These are phyloP conservation scores for Crepidodera aurea DNA, from an alignment of 2,888 invertebrate species.

Conservation along the genomic window DNA sequence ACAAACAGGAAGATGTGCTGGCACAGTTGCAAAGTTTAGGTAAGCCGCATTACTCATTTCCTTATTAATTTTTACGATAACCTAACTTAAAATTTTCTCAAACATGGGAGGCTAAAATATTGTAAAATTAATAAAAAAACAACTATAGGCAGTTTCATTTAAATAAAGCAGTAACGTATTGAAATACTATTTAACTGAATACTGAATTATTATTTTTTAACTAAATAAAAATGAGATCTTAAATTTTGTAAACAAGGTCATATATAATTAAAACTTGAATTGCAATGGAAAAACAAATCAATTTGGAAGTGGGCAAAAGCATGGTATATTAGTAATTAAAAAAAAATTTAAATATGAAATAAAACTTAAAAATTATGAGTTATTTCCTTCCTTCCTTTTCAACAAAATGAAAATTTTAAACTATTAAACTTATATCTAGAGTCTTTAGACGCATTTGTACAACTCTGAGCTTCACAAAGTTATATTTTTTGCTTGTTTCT, in stretches of 20 bases:
- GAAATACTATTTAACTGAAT: too few relatives aligned
- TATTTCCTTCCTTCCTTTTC: too few relatives aligned
- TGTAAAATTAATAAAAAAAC: neutral
- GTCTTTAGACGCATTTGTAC: too few relatives aligned
- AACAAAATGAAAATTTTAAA: too few relatives aligned
- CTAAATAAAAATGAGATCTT: neutral
- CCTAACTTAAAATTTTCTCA: constrained; percentile 9
- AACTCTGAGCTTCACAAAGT: too few relatives aligned
- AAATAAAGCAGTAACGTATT: too few relatives aligned
- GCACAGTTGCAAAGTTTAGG: constrained; percentile 44
- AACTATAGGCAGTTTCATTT: too few relatives aligned
- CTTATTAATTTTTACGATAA: constrained; percentile 21
- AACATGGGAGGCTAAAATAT: neutral
- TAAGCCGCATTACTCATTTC: constrained; percentile 40
- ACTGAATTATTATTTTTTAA: neutral
- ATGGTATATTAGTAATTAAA: neutral
- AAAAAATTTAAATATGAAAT: too few relatives aligned
- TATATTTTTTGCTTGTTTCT: too few relatives aligned
- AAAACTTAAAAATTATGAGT: too few relatives aligned
- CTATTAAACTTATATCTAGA: too few relatives aligned
- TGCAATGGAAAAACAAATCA: constrained; percentile 5
- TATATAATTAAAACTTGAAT: constrained; percentile 15
- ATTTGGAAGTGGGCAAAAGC: neutral
- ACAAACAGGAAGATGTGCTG: constrained; percentile 61
- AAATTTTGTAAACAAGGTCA: constrained; percentile 15